Base-by-base conservation (phyloP, 2,113 vertebrate genomes). In the Lepus timidus region DNA sequence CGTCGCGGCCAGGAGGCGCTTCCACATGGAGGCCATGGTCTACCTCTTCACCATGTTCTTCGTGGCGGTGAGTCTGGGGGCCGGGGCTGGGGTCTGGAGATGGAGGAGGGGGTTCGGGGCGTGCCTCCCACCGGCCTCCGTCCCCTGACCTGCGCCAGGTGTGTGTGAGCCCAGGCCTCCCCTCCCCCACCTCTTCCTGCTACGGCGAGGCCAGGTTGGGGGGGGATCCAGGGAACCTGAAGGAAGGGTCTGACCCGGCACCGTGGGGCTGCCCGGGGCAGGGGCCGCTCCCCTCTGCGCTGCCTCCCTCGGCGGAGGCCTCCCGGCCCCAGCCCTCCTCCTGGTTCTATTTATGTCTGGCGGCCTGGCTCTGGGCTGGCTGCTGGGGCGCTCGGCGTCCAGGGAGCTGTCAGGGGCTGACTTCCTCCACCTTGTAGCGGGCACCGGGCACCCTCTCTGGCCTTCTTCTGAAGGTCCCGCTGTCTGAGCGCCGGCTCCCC, bases 21-120 rank as follows among this genome's bases (percentile, higher is more conserved):
- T 99, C 98, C 99, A 99, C 98, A 99, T 99, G 99, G 99, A 99
- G 97, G 99, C 99, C 95, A 99, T 99, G 99, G 99, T 99, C 88
- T 99, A 99, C 96, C 99, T 99, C 98, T 99, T 99, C 98, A 99
- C 99, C 95, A 99, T 99, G 99, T 99, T 99, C 98, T 99, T 99
- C 49, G 98, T 98, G 22, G 98, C 98, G 98, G 99, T 99, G 98
- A 99, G 99, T 88, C 52, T 2, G n/a, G 79, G 44, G 14, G 1
- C 58, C 3, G 44, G 31, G 27, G 14, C 49, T 8, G 20, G 55
- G 52, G 64, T 19, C 16, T 3, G 0, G 23, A 29, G 20, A 71
- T 27, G 19, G 49, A 52, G 27, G 3, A 23, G 7, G 6, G 4
- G 39, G 20, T 0, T 44, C 44, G 6, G 44, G 44, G 23, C 36